Base-by-base conservation (phyloP, 2,888 invertebrate genomes). In the Agrenia bidenticulata region DNA sequence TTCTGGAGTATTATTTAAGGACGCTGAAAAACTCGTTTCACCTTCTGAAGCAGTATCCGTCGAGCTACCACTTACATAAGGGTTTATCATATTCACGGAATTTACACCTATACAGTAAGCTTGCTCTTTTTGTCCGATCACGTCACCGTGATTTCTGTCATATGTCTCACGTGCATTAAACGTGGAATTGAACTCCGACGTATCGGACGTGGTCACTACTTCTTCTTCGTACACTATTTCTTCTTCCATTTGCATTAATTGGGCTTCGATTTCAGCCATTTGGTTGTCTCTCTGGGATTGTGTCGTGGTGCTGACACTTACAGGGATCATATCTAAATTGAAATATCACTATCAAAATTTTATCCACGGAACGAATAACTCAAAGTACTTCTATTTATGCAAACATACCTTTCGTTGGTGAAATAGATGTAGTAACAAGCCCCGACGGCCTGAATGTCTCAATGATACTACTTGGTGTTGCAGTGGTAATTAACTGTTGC, bases 161-260 rank as follows among this genome's bases (percentile, higher is more conserved):
- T 11, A 32, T 7, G 32, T 11, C 32, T 4, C 32, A 32, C 11
- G 32, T 32, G 32, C 32, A 11, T 4, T 32, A 32, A 32, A 32
- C 15, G 45, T 9, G 5, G 45, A 9, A 19, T 45, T 19, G 15
- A 45, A 45, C 5, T 45, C 45, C 45, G 32, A 32, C 5, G 32
- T 4, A 32, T 45, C 45, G 15, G 45, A 15, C 45, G 45, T 45
- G n/a, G 71, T 67, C 4, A 55, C 63, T 1, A 72, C 67, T 67
- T 69, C 71, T 49, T 72, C 71, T 42, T 72, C 71, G 23, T 69
- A 72, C 5, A 65, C 66, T 32, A 69, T 64, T 9, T 69, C 66
- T 51, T 63, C 27, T 60, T 71, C 70, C 71, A 71, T 71, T 41
- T 66, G 66, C 66, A 71, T 64, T 15, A 70, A 53, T 39, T 67